Evolutionary conservation across 1,140 invertebrate genomes (phyloP).

Genomic region (fruit fly (Drosophila melanogaster)): DNA sequence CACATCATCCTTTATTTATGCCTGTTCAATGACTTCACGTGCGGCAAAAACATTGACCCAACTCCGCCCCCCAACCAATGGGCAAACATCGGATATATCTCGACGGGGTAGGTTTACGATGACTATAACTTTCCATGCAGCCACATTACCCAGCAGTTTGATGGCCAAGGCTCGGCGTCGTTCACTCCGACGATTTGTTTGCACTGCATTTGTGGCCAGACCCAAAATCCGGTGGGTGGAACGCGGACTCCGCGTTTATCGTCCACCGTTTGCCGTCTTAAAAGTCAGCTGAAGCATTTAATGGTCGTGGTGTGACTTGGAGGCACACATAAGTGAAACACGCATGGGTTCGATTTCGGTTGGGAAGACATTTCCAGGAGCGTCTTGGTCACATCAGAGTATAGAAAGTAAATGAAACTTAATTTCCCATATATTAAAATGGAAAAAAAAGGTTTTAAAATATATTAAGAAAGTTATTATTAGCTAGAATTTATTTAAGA

Average conservation of each 20-base stretch:
- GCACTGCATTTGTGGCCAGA: constrained; percentile 62
- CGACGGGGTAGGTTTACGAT: constrained; percentile 50
- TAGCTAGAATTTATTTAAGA: too few relatives aligned
- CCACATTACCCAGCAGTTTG: constrained; percentile 52
- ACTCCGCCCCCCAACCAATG: constrained; percentile 37
- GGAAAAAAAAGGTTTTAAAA: too few relatives aligned
- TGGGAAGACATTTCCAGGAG: constrained; percentile 57
- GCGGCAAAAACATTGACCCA: constrained; percentile 62
- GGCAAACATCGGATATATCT: constrained; percentile 29
- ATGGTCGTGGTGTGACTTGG: constrained; percentile 57
- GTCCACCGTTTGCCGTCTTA: constrained; percentile 12
- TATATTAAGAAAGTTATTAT: too few relatives aligned
- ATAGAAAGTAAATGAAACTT: too few relatives aligned
- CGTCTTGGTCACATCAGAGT: constrained; percentile 3
- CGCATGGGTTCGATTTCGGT: constrained; percentile 51
- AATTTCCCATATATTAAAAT: too few relatives aligned
- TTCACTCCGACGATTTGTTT: constrained; percentile 60
- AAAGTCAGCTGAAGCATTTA: constrained; percentile 60
- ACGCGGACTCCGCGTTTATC: constrained; percentile 5
- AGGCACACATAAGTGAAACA: constrained; percentile 40
- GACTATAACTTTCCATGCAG: constrained; percentile 58
- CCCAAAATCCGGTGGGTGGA: constrained; percentile 14
- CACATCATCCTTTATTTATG: constrained; percentile 9
- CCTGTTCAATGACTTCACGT: constrained; percentile 54
- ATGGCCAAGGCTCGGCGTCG: constrained; percentile 58